phyloP scores from a whole-genome alignment of 53 echinoderm and acorn worm genomes.

The Patiria pectinifera region DNA sequence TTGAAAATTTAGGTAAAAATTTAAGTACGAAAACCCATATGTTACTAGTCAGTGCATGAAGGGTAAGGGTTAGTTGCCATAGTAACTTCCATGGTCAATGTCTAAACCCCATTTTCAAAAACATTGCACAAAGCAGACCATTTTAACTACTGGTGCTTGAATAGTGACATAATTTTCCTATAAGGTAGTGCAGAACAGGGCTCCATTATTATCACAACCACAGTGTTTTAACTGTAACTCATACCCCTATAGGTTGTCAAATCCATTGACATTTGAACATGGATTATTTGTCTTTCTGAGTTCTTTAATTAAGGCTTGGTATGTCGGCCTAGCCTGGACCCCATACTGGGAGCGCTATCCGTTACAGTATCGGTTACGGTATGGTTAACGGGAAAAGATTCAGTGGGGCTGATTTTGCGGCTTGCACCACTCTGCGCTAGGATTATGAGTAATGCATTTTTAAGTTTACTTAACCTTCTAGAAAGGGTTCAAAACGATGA shows the following conservation, averaged over 20 bases:
- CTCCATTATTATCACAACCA: constrained; percentile 12
- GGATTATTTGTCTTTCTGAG: constrained; percentile 9
- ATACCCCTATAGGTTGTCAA: constrained; percentile 4
- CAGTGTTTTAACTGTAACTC: not conserved
- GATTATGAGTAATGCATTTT: constrained; percentile 24
- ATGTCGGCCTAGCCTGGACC: constrained; percentile 15
- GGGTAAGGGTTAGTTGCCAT: too few relatives aligned
- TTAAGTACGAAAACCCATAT: too few relatives aligned
- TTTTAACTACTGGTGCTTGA: too few relatives aligned
- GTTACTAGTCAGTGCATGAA: too few relatives aligned
- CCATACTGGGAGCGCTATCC: constrained; percentile 30
- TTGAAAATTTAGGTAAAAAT: too few relatives aligned
- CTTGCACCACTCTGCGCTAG: not conserved
- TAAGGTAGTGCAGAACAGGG: not conserved
- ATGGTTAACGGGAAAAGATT: not conserved
- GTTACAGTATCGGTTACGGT: constrained; percentile 34
- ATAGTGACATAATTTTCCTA: too few relatives aligned
- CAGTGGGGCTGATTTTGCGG: not conserved
- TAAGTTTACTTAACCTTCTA: constrained; percentile 42
- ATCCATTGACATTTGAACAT: constrained; percentile 1
- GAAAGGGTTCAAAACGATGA: not conserved
- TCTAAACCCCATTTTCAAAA: too few relatives aligned
- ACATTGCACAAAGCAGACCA: too few relatives aligned
- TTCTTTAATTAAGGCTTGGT: constrained; percentile 22
- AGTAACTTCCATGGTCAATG: too few relatives aligned